A percentile compares a stretch with the other conserved stretches of the same genome.
phyloP scores from a whole-genome alignment of 92 coral and sea anemone species.

The Epizoanthus stellaris region DNA sequence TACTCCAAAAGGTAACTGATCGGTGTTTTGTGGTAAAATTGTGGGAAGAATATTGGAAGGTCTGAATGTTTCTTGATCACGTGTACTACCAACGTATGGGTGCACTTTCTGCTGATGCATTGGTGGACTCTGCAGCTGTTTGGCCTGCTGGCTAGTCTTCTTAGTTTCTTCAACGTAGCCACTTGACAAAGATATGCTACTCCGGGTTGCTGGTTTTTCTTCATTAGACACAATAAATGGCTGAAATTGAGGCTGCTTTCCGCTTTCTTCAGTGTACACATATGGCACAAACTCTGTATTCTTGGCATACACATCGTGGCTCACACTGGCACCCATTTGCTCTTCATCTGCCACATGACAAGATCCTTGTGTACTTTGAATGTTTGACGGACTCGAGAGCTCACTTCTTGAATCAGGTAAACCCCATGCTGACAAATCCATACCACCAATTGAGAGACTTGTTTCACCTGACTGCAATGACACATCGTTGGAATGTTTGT shows the following conservation, averaged over 20 bases:
- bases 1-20: conserved; percentile 30
- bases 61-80: neutral
- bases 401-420: neutral
- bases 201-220: neutral
- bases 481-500: neutral
- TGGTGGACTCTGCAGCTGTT: neutral
- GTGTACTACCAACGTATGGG: neutral
- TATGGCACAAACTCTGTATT: neutral
- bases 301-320: neutral
- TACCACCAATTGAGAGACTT: conserved; percentile 1
- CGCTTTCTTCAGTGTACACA: neutral
- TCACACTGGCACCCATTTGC: neutral
- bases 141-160: neutral
- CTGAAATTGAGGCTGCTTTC: neutral
- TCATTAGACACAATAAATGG: neutral
- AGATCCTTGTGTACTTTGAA: neutral
- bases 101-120: neutral
- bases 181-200: neutral
- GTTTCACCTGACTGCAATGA: neutral
- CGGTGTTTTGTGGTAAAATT: neutral
- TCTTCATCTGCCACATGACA: neutral
- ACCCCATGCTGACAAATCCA: conserved; percentile 33
- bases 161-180: neutral
- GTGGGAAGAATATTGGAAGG: neutral
- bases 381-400: neutral